Percentiles rank a stretch among this genome's conserved stretches.
phyloP scores from a whole-genome alignment of 2,113 vertebrate species.

The Calcarius ornatus region DNA sequence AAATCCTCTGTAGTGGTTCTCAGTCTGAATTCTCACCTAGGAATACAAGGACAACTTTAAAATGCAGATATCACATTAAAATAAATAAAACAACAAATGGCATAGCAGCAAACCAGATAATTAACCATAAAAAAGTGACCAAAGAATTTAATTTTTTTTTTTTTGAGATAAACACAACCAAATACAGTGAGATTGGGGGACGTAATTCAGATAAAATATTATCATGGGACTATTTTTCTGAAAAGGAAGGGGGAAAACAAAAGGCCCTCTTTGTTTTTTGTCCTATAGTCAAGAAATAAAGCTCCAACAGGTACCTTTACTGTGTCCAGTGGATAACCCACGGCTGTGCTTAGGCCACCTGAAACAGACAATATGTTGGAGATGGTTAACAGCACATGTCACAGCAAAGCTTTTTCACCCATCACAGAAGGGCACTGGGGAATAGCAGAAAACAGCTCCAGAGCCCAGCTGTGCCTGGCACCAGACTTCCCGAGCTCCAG shows the following conservation, averaged over 20 bases:
- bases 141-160: background rate
- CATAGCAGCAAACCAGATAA: background rate
- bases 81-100: background rate
- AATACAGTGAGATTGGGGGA: background rate
- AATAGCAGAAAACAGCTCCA: background rate
- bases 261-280: background rate
- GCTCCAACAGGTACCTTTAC: constrained; percentile 76
- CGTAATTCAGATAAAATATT: background rate
- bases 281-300: background rate
- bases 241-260: background rate
- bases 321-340: constrained; percentile 86
- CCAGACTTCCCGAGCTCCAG: background rate
- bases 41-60: background rate
- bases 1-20: constrained; percentile 72
- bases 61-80: background rate
- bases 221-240: background rate
- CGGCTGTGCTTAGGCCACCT: constrained; percentile 83
- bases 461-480: background rate
- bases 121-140: background rate
- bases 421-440: background rate
- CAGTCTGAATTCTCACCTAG: constrained; percentile 85
- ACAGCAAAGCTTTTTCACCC: accelerated
- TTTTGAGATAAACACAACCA: background rate
- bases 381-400: background rate
- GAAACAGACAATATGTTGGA: constrained; percentile 13